These are phyloP conservation scores for Carassius gibelio DNA, from an alignment of 2,113 vertebrate genomes.

Conservation along the genomic window DNA sequence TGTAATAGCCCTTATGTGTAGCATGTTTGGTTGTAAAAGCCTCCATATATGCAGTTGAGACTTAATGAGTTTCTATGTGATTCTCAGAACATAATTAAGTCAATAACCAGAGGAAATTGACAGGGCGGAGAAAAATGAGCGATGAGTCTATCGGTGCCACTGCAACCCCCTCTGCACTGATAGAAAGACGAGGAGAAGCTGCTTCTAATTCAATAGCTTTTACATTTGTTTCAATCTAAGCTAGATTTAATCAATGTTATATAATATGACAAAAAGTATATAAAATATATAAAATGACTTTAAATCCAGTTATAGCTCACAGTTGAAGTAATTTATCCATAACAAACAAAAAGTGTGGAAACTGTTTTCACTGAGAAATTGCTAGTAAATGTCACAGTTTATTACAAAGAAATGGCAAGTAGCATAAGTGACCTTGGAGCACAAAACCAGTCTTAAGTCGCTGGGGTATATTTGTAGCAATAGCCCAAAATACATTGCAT, in stretches of 20 bases:
- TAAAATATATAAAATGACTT: not conserved
- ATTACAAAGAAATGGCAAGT: not conserved
- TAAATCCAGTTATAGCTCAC: not conserved
- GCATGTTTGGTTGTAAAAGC: conserved; percentile 8
- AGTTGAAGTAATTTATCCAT: not conserved
- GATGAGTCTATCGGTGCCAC: conserved; percentile 1
- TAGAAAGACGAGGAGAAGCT: not conserved
- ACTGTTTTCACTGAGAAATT: not conserved
- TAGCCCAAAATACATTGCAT: too few relatives aligned
- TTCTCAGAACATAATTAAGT: conserved; percentile 19
- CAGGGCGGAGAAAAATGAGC: conserved; percentile 13
- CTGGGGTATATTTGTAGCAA: too few relatives aligned
- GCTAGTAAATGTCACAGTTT: not conserved
- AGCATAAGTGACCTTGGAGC: too few relatives aligned
- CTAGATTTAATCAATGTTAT: not conserved
- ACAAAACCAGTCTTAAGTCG: too few relatives aligned
- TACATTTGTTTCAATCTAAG: not conserved
- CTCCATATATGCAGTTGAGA: conserved; percentile 8
- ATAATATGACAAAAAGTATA: not conserved
- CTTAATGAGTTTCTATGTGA: conserved; percentile 7
- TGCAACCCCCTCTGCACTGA: not conserved
- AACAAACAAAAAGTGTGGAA: not conserved
- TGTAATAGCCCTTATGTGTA: conserved; percentile 1
- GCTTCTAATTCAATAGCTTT: conserved; percentile 18
- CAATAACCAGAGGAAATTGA: conserved; percentile 26